Base-by-base conservation (phyloP, 2,113 vertebrate species). In the Rattus norvegicus region DNA sequence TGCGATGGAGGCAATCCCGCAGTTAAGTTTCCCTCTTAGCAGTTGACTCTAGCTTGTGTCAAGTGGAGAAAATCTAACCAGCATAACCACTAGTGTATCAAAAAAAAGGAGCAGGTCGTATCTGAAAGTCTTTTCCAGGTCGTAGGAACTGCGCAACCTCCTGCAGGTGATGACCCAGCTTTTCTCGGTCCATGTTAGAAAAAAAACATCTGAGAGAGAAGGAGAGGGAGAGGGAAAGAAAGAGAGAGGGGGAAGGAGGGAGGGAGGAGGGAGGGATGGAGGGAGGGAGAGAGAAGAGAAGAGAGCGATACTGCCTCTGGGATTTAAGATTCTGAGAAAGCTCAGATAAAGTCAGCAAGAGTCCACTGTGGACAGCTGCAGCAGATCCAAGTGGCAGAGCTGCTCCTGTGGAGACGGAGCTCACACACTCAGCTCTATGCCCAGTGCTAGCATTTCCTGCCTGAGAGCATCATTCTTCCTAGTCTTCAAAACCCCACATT, bases 401-500 rank as follows among this genome's bases (percentile, higher is more conserved):
- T 11, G 0, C 4, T 61, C 65, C 70, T 33, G 47, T 28, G 1
- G 13, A 36, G 24, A 67, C 0, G 19, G 19, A 17, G 47, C 11
- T 43, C 11, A 36, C 0, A 0, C 0, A 2, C 73, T 56, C 9
- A 30, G 16, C 86, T 1, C 5, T 0, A 7, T 63, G 67, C 36
- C 7, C 65, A 17, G 52, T 36, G 11, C 17, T 1, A 22, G 54
- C 2, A 0, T 56, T 2, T 9, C 49, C 19, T 54, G 24, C n/a
- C n/a, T 5, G 0, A 5, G 1, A 54, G 56, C 19, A 43, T 19
- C 49, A 61, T 83, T 69, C 54, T 59, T 72, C 73, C 81, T 28
- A 52, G 14, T 56, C 80, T 88, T 73, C 67, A 67, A 88, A 76
- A 59, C n/a, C 49, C 19, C 24, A 43, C 14, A 19, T 81, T 65